Conservation (phyloP, 2,113 vertebrate genomes). For the Arvicanthis niloticus region DNA sequence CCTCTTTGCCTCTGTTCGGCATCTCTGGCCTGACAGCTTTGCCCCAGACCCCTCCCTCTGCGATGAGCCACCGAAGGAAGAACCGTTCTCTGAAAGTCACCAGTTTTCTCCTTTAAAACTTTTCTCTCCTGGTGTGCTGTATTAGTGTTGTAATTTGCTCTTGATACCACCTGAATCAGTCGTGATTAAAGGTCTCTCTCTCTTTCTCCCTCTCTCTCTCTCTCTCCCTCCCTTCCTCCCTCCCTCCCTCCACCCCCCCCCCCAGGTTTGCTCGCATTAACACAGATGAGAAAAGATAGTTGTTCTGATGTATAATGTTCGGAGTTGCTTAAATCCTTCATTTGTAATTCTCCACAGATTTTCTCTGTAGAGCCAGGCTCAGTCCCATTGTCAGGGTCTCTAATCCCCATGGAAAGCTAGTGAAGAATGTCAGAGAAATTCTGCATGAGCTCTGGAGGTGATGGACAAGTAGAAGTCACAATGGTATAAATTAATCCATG, state of each 20-base stretch:
- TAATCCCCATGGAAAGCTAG: slow-evolving; percentile 39
- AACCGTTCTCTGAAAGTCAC: slow-evolving; percentile 42
- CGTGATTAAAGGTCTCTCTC: slow-evolving; percentile 58
- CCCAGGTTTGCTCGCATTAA: slow-evolving; percentile 55
- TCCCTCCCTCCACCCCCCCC: neutral
- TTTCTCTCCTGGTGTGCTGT: slow-evolving; percentile 50
- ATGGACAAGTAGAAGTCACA: slow-evolving; percentile 59
- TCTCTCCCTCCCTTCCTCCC: too few relatives aligned
- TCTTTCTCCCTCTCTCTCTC: neutral
- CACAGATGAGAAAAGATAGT: slow-evolving; percentile 51
- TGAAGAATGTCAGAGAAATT: slow-evolving; percentile 2
- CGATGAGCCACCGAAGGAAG: neutral
- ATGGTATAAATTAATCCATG: slow-evolving; percentile 51
- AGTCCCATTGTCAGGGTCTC: slow-evolving; percentile 36
- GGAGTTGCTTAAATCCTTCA: neutral
- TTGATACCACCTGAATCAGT: slow-evolving; percentile 62
- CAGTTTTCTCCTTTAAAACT: slow-evolving; percentile 44
- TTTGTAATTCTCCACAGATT: slow-evolving; percentile 51
- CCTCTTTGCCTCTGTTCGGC: neutral
- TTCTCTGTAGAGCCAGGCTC: neutral
- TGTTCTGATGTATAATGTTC: slow-evolving; percentile 49
- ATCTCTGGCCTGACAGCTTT: neutral
- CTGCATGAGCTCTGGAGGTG: slow-evolving; percentile 4
- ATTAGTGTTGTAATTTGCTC: slow-evolving; percentile 72
- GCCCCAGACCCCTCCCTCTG: neutral